Base-by-base conservation (phyloP, 2,888 invertebrate species). In the Harpalus rubripes region DNA sequence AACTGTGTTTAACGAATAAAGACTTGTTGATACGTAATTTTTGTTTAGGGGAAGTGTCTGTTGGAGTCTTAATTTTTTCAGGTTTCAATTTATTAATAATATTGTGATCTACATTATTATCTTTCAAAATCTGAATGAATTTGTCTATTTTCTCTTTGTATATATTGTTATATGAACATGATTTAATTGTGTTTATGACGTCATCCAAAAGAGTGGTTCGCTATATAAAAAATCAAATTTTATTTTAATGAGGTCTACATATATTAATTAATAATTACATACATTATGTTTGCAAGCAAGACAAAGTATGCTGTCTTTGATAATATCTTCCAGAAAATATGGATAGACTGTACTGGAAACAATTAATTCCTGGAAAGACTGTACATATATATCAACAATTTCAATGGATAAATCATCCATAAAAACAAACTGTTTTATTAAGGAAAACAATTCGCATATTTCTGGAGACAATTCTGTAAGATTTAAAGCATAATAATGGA, bases 401-500 rank as follows among this genome's bases (percentile, higher is more conserved):
- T 76, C 76, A 8, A 5, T 52, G 22, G 10, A 7, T n/a, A 52
- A 15, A 52, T 22, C 16, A 41, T 52, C 26, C 44, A 52, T 76
- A 8, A 76, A 16, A n/a, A 52, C 15, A 76, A 76, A 68, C 7
- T 58, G 12, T 15, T 59, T 79, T n/a, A 79, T 15, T 7, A 16
- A 0, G 7, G 58, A 5, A 15, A 58, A 58, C 8, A 59, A n/a
- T 1, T 59, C 79, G 26, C 7, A n/a, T 7, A 79, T 7, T 10
- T 58, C 32, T 12, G 12, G 32, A 32, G 32, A 22, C 26, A 12
- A 58, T 26, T 79, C 79, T 79, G 52, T 1, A 80, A 80, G 39
- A 16, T 52, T 52, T 10, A 8, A 52, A 10, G 12, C 44, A 10
- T 10, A 52, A 52, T 32, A 32, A 32, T 32, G 32, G 32, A 32